phyloP scores from a whole-genome alignment of 2,888 invertebrate species.

The Diploptera punctata region DNA sequence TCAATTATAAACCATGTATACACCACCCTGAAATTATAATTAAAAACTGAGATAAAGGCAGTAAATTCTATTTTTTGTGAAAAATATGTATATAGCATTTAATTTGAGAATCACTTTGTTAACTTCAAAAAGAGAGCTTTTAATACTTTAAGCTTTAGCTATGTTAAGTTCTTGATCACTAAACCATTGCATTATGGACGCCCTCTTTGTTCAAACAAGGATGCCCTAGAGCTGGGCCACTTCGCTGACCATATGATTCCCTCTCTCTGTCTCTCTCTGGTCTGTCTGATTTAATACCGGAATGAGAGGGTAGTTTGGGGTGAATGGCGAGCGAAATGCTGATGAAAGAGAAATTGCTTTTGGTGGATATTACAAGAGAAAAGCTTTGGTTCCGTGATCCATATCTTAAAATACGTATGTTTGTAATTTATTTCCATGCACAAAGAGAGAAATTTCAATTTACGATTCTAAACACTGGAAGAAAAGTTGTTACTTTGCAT shows the following conservation, averaged over 20 bases:
- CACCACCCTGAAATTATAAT: too few species aligned
- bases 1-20: too few species aligned
- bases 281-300: conserved; percentile 6
- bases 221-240: conserved; percentile 3
- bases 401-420: not conserved
- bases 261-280: too few species aligned
- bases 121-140: conserved; percentile 13
- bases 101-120: not conserved
- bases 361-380: not conserved
- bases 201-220: not conserved
- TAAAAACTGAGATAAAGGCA: too few species aligned
- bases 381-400: not conserved
- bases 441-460: not conserved
- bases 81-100: not conserved
- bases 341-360: conserved; percentile 9
- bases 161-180: not conserved
- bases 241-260: conserved; percentile 13
- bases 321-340: not conserved
- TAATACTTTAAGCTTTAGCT: not conserved
- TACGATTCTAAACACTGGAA: not conserved
- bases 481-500: too few species aligned
- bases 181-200: not conserved
- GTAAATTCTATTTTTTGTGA: too few species aligned
- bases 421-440: not conserved
- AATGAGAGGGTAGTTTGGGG: not conserved